Conservation (phyloP, 2,797 vertebrate species). For the Eurystomus glaucurus region DNA sequence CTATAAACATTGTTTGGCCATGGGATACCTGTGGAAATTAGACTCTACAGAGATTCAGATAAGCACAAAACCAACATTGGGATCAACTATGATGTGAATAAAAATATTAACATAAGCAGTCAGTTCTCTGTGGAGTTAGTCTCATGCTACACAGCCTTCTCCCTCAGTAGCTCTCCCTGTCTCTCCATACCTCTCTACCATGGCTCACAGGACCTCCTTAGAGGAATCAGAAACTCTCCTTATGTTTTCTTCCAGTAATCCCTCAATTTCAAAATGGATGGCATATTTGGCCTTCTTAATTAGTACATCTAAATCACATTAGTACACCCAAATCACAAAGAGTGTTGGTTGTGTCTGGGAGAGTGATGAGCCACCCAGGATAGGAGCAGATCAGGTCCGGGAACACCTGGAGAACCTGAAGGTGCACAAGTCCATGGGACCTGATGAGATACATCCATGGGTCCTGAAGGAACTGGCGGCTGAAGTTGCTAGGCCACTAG, state of each 20-base stretch:
- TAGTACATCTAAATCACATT: neutral
- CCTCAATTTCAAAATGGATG: neutral
- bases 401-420: no score
- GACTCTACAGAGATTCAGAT: neutral
- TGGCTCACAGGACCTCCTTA: neutral
- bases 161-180: neutral
- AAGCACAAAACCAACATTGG: neutral
- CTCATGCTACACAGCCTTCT: rapidly evolving
- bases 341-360: no score
- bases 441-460: no score
- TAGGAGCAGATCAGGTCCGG: no score
- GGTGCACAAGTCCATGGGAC: no score
- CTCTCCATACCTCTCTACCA: neutral
- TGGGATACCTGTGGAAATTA: neutral
- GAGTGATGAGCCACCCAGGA: no score
- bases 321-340: no score
- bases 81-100: neutral
- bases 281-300: neutral
- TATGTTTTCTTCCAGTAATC: neutral
- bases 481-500: no score
- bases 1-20: neutral
- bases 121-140: neutral
- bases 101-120: neutral
- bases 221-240: neutral
- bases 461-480: no score